Base-by-base conservation (phyloP, 2,888 invertebrate genomes). In the Cerastis rubricosa region DNA sequence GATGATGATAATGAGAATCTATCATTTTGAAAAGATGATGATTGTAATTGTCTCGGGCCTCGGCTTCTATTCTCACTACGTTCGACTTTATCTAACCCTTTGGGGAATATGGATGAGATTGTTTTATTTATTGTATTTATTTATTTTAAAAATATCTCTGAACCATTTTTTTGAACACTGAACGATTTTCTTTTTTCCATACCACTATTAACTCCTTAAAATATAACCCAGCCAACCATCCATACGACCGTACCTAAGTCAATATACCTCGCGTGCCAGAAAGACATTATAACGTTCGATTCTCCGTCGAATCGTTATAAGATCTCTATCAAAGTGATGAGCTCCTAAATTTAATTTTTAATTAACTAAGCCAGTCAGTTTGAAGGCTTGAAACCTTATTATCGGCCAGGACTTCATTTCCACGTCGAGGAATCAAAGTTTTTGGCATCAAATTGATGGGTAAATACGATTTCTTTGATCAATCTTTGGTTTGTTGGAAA, bases 251-350 rank as follows among this genome's bases (percentile, higher is more conserved):
- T 71, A 22, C 40, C 75, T 47, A 22, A 71, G 73, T 85, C 81
- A 78, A 73, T 76, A 77, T 47, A 71, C 51, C 64, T 88, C 74
- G 89, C 89, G 85, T 89, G 89, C 73, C 66, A 40, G 25, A 73
- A 68, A 78, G 57, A 61, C 80, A 79, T 85, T 84, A 87, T 81
- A 59, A 54, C 71, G 43, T 69, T 76, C 67, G 75, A 80, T 84
- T 84, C 71, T 71, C 67, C 75, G 84, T 79, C 71, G 71, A 86
- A 84, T 85, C 82, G 82, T 83, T 85, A 70, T 74, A 78, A 81
- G 89, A 89, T 87, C 80, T 80, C 72, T 86, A 89, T 88, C 84
- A 45, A 81, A 61, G 68, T 74, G 76, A 85, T 80, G 81, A 83
- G 75, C 73, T 77, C 43, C 80, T 74, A 77, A 81, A 82, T 87